Base-by-base conservation (phyloP, 1,140 invertebrate species). In the Phthorimaea operculella region DNA sequence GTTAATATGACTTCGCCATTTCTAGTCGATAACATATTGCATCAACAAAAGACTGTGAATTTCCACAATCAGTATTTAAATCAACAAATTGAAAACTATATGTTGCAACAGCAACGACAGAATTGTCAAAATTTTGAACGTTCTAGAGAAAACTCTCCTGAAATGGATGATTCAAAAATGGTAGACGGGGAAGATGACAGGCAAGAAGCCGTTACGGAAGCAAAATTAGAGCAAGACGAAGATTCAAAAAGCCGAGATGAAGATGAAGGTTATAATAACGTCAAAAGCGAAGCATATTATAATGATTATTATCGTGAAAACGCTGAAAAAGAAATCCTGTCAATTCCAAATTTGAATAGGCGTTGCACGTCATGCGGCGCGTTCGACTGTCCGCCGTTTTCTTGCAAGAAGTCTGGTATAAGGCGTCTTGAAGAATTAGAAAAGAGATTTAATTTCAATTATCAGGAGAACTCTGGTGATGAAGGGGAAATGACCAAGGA, bases 1-100 rank as follows among this genome's bases (percentile, higher is more conserved):
- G 65, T 60, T 8, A 82, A 79, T 18, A 85, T 86, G 83, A 76
- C 82, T 4, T 86, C 83, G 3, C 85, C 83, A 0, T 86, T 86
- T 63, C 54, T 86, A 42, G 81, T 85, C 10, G 84, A 87, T 56
- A 85, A 86, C 33, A 83, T 87, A 11, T 54, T 86, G 42, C 83
- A 86, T 44, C 83, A 85, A 52, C 85, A 86, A 53, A 86, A 86
- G 55, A 72, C 63, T 0, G 74, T 63, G 0, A 84, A 79, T 17
- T 76, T 85, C 42, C 84, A 86, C 52, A 85, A 81, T n/a, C 85
- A 86, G 54, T 86, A 85, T 55, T 59, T 86, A 9, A 86, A 86
- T 49, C 81, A 84, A 18, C 84, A 86, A 36, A 52, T 86, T 1
- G 79, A 85, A 48, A 79, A 70, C 8, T 86, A 86, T 59, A 77